Conservation (phyloP, 2,888 invertebrate genomes). For the Aporophyla nigra region DNA sequence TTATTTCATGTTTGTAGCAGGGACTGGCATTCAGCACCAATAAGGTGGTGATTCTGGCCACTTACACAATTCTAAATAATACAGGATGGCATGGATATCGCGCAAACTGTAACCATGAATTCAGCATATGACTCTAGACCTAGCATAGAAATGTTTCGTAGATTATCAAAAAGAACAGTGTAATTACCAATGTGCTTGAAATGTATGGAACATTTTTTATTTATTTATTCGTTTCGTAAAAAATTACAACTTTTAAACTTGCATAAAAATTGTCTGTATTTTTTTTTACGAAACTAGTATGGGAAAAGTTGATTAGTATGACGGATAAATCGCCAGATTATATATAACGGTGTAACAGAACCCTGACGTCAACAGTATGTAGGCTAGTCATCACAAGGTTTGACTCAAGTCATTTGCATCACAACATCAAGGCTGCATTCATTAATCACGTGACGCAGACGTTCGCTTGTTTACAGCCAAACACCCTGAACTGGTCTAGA, state of each 20-base stretch:
- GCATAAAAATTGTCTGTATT: no score
- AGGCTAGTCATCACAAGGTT: conserved; percentile 77
- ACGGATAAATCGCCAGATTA: neutral
- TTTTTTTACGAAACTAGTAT: neutral
- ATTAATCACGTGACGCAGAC: conserved; percentile 75
- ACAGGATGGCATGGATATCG: no score
- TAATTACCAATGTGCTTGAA: no score
- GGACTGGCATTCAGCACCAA: neutral
- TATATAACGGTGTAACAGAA: conserved; percentile 65
- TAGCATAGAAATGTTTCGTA: no score
- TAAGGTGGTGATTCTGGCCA: neutral
- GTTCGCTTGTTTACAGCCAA: conserved; percentile 53
- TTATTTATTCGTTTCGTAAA: no score
- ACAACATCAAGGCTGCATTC: conserved; percentile 76
- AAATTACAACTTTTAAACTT: no score
- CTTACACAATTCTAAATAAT: no score
- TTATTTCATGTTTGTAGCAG: neutral
- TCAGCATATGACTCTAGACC: no score
- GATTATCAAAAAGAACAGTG: no score
- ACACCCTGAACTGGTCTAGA: conserved; percentile 31
- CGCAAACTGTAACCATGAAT: no score
- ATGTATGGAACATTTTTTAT: no score
- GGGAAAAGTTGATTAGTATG: neutral
- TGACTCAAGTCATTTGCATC: conserved; percentile 81
- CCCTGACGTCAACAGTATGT: conserved; percentile 66